Percentiles rank a stretch among this genome's conserved stretches.
Conservation (phyloP, 2,113 vertebrate genomes). For the Anoplopoma fimbria region DNA sequence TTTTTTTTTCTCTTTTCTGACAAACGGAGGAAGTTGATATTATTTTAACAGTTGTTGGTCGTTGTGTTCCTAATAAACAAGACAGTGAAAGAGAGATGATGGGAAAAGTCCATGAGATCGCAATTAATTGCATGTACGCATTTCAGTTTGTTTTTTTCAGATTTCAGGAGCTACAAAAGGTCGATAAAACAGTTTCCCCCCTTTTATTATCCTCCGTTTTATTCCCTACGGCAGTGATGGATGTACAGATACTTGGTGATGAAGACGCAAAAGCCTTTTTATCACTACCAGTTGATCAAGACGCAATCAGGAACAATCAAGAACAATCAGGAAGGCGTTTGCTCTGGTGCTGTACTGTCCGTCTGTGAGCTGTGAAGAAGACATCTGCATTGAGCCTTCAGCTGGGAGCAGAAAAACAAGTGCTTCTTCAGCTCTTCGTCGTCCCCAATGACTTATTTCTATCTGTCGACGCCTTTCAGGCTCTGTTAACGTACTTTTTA, state of each 20-base stretch:
- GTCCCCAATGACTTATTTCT: neutral
- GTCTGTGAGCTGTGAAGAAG: slow-evolving; percentile 5
- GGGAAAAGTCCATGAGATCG: slow-evolving; percentile 9
- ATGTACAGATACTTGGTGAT: slow-evolving; percentile 65
- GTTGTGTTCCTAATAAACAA: slow-evolving; percentile 40
- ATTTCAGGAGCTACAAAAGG: slow-evolving; percentile 71
- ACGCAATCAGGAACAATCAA: slow-evolving; percentile 16
- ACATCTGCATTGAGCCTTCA: slow-evolving; percentile 10
- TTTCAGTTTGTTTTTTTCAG: slow-evolving; percentile 36
- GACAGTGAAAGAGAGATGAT: slow-evolving; percentile 49
- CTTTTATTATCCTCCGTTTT: slow-evolving; percentile 30
- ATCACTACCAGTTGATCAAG: slow-evolving; percentile 37
- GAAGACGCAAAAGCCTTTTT: slow-evolving; percentile 48
- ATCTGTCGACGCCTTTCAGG: neutral
- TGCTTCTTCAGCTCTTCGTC: neutral
- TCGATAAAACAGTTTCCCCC: slow-evolving; percentile 45
- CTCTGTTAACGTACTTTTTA: neutral
- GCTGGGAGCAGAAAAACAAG: slow-evolving; percentile 3
- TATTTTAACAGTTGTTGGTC: slow-evolving; percentile 41
- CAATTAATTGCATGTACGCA: slow-evolving; percentile 62
- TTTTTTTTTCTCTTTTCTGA: slow-evolving; percentile 54
- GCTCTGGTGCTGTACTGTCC: neutral
- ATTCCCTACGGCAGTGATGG: slow-evolving; percentile 72
- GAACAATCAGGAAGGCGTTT: slow-evolving; percentile 20
- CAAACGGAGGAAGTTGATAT: slow-evolving; percentile 62